Base-by-base conservation (phyloP, 2,113 vertebrate genomes). In the Paraplagusia blochii region DNA sequence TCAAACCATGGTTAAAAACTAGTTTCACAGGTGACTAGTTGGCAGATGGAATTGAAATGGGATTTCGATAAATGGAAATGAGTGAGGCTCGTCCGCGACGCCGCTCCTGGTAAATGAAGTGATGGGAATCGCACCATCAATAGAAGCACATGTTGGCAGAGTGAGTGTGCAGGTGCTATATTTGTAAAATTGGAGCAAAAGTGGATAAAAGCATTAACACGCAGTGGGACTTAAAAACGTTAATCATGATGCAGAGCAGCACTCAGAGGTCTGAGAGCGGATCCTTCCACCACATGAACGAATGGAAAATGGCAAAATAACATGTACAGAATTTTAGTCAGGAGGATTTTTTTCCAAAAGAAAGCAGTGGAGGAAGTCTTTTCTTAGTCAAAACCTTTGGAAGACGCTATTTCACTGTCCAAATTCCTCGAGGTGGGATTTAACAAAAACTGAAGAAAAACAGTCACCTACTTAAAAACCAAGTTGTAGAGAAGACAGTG, bases 21-120 rank as follows among this genome's bases (percentile, higher is more conserved):
- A 87, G 84, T 90, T 90, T 89, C 86, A 90, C 83, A 89, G 84
- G 86, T 88, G 86, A 83, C 82, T 83, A 82, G 85, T 80, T 84
- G 71, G 75, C 81, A 83, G 86, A 89, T 87, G 79, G 83, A 84
- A 88, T 71, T 79, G 75, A 82, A 87, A 90, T 88, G 68, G 82
- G 80, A 83, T 87, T 88, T 84, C 76, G 59, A 87, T 87, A 85
- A 83, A 89, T 83, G 80, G 65, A 85, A 91, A 88, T 77, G 66
- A 84, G 80, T 55, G 2, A 52, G 55, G 49, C 68, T 77, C 63
- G 22, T 73, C 66, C 58, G 79, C 33, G 53, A 63, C 19, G 66
- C 69, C 61, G 69, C 64, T 64, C 50, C 46, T 36, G 64, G 61
- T 82, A 85, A 88, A 84, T 81, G 61, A 85, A 87, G 82, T 74